These are phyloP conservation scores for Telenomus remus DNA, from an alignment of 1,140 invertebrate genomes.

Conservation along the genomic window DNA sequence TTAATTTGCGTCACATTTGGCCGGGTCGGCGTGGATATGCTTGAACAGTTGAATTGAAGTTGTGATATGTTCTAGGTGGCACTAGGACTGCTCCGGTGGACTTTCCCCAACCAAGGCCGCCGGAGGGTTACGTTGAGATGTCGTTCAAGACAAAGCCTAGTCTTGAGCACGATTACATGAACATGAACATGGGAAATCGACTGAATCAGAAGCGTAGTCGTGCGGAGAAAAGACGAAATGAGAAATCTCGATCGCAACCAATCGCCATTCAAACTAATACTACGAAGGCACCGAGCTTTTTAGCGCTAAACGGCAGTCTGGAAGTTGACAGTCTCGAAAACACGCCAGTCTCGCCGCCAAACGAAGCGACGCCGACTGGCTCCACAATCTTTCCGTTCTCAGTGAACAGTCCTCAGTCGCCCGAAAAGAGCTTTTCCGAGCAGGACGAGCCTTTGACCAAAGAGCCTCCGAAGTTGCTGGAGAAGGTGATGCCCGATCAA, in stretches of 20 bases:
- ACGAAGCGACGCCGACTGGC: slow-evolving; percentile 75
- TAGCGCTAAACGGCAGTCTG: slow-evolving; percentile 69
- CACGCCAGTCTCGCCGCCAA: slow-evolving; percentile 74
- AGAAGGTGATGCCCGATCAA: background rate
- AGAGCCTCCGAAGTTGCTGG: background rate
- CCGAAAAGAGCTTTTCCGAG: slow-evolving; percentile 71
- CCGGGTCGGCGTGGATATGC: no score
- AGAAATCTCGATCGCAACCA: slow-evolving; percentile 76
- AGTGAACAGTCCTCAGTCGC: slow-evolving; percentile 78
- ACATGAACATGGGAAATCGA: slow-evolving; percentile 69
- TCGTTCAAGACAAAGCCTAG: slow-evolving; percentile 69
- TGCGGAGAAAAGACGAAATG: slow-evolving; percentile 65
- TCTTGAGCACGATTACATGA: slow-evolving; percentile 73
- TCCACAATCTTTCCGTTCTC: slow-evolving; percentile 80
- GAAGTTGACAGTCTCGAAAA: slow-evolving; percentile 69
- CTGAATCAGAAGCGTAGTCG: slow-evolving; percentile 38
- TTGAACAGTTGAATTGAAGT: no score
- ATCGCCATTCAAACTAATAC: slow-evolving; percentile 77
- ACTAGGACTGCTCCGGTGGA: slow-evolving; percentile 71
- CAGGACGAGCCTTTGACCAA: slow-evolving; percentile 31
- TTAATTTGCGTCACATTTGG: no score
- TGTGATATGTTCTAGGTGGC: slow-evolving; percentile 54
- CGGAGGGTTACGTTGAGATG: slow-evolving; percentile 81
- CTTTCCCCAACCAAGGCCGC: slow-evolving; percentile 71
- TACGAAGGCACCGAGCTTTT: slow-evolving; percentile 69